Conservation (phyloP, 1,140 invertebrate genomes). For the Notospermus geniculatus region DNA sequence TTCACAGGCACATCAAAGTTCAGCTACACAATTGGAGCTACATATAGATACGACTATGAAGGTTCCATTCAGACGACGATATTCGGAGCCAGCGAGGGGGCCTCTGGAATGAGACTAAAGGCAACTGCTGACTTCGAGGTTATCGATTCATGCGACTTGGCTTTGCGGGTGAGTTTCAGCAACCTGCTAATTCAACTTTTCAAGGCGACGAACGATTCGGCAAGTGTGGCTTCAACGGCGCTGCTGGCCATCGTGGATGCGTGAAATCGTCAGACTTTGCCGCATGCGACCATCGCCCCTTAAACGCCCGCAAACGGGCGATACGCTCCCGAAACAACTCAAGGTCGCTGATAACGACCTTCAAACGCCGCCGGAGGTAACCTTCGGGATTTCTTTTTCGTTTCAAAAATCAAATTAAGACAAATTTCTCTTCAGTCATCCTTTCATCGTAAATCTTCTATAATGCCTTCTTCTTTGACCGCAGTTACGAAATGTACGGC, state of each 20-base stretch:
- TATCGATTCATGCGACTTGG: constrained; percentile 64
- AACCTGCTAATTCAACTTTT: no score
- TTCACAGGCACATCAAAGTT: constrained; percentile 53
- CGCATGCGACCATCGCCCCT: neutral
- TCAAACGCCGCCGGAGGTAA: no score
- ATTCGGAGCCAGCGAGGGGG: constrained; percentile 61
- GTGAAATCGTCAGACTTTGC: neutral
- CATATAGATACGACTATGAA: constrained; percentile 67
- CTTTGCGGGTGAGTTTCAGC: constrained; percentile 59
- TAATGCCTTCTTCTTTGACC: constrained; percentile 9
- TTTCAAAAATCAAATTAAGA: neutral
- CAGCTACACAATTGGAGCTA: constrained; percentile 63
- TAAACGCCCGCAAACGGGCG: neutral
- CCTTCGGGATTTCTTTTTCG: no score
- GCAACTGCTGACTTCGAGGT: constrained; percentile 64
- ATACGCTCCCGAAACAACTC: constrained; percentile 1
- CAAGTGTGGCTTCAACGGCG: neutral
- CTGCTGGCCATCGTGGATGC: neutral
- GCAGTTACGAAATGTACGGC: constrained; percentile 24
- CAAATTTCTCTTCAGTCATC: neutral
- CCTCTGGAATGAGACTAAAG: constrained; percentile 58
- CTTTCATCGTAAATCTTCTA: neutral
- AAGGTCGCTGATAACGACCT: neutral
- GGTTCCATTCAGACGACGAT: constrained; percentile 63
- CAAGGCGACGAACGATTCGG: no score